These are phyloP conservation scores for Passer montanus DNA, from an alignment of 2,113 vertebrate genomes.

Conservation along the genomic window DNA sequence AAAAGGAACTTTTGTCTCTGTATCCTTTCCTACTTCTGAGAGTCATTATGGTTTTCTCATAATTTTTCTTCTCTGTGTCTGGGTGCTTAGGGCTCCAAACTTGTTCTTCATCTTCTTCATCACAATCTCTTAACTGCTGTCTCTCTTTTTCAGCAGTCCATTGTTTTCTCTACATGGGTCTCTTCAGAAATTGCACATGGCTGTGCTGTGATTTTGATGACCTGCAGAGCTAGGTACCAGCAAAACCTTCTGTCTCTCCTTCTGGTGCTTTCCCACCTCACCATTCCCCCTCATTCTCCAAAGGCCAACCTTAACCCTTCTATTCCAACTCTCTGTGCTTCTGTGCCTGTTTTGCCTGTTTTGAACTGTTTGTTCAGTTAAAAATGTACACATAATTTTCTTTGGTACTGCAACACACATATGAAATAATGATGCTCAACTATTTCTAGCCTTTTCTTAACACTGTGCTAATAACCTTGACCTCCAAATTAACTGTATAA, in stretches of 20 bases:
- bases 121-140: neutral
- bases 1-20: neutral
- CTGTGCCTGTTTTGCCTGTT: neutral
- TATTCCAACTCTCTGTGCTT: neutral
- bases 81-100: neutral
- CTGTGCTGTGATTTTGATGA: neutral
- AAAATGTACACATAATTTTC: neutral
- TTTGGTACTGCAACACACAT: neutral
- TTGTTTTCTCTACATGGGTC: neutral
- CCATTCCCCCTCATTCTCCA: neutral
- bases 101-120: neutral
- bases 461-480: neutral
- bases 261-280: conserved; percentile 20
- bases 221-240: neutral
- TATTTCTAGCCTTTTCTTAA: neutral
- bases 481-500: neutral
- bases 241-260: conserved; percentile 28
- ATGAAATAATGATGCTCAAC: neutral
- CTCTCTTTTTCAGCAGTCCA: neutral
- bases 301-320: neutral
- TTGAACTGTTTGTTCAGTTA: neutral
- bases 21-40: neutral
- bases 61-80: neutral
- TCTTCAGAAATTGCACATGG: neutral
- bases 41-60: neutral